Evolutionary conservation across 2,113 vertebrate genomes (phyloP), one percentile per base, ranked within the genome.

Genomic region (Caranx ignobilis): DNA sequence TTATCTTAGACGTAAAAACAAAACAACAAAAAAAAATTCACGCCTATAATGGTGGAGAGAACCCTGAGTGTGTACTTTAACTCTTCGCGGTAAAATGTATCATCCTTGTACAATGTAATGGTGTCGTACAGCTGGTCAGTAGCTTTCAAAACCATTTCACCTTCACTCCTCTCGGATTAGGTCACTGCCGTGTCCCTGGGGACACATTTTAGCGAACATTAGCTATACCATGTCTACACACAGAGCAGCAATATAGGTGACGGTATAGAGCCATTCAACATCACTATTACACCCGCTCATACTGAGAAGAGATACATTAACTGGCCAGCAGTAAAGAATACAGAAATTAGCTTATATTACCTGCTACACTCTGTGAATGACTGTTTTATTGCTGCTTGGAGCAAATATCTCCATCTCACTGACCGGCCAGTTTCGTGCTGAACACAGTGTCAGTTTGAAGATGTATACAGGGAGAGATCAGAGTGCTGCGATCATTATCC

Each of bases 331-430:
- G 37, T 89, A 81, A 87, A 91, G 76, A 89, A 88, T 87, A 81
- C 86, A 81, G 78, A 87, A 88, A 90, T 91, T 66, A 83, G 81
- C 81, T 77, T 84, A 83, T 86, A 82, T 89, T 89, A 90, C 85
- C 81, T 55, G 84, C 77, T 82, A 72, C 75, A 83, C 54, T 87
- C 88, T 82, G 75, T 85, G 87, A 92, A 91, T n/a, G 34, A 61
- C 34, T 50, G 8, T 87, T 91, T 89, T 89, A 87, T 79, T 72
- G 67, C 81, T 31, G 75, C 78, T 85, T 11, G 8, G 83, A 61
- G 61, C 70, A 65, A 87, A 47, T 83, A n/a, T 91, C 67, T 84
- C 61, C 78, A 61, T 37, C 70, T 77, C 34, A 37, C 56, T 85
- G 89, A 90, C 79, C 77, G 55, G 62, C 81, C 52, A 56, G 82